Percentiles rank a stretch among this genome's conserved stretches.
phyloP scores from a whole-genome alignment of 2,797 vertebrate species.

The Scolopax bukidnonensis region DNA sequence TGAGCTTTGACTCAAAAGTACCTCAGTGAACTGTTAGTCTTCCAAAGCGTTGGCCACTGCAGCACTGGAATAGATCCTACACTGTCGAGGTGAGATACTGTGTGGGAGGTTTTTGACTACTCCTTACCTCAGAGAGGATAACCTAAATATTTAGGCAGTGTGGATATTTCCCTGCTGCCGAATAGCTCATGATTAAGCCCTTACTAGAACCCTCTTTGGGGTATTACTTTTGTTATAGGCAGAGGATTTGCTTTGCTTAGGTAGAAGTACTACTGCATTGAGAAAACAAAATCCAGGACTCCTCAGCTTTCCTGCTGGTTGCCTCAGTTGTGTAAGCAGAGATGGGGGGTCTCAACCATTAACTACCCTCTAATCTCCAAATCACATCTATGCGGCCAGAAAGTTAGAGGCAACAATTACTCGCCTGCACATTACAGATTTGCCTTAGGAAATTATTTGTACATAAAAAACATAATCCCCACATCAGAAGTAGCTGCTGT shows the following conservation, averaged over 20 bases:
- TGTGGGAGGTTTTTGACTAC: neutral
- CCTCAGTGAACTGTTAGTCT: neutral
- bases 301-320: slow-evolving; percentile 50
- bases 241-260: neutral
- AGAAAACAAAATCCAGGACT: neutral
- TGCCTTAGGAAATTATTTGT: neutral
- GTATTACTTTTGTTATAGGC: neutral
- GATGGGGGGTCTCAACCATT: neutral
- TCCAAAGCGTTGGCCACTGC: neutral
- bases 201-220: neutral
- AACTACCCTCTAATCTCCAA: slow-evolving; percentile 13
- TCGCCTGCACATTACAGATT: neutral
- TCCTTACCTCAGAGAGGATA: neutral
- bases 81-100: neutral
- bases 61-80: neutral
- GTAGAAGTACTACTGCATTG: neutral
- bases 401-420: slow-evolving; percentile 23
- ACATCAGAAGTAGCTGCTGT: slow-evolving; percentile 3
- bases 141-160: neutral
- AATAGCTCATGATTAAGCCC: neutral
- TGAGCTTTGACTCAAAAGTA: neutral
- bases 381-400: slow-evolving; percentile 22
- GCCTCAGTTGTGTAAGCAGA: neutral
- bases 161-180: neutral
- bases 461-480: neutral